Percentiles rank a stretch among this genome's conserved stretches.
These are phyloP conservation scores for Takifugu flavidus DNA, from an alignment of 2,113 vertebrate genomes.

Conservation along the genomic window DNA sequence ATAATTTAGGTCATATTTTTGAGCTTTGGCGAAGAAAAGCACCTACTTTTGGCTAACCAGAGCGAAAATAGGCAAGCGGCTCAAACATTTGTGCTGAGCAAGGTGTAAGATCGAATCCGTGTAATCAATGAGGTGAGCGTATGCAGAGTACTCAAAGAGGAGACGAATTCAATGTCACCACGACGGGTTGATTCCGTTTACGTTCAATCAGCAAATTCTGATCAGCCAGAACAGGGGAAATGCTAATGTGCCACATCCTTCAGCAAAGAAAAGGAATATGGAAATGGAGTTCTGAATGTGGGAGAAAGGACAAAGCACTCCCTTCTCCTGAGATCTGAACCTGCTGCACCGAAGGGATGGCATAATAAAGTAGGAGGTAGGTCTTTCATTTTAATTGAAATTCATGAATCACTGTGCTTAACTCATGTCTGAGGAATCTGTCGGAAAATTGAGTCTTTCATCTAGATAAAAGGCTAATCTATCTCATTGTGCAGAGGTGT, in stretches of 20 bases:
- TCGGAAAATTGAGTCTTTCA: slow-evolving; percentile 78
- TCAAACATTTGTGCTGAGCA: slow-evolving; percentile 71
- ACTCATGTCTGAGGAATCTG: slow-evolving; percentile 73
- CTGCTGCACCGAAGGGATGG: slow-evolving; percentile 62
- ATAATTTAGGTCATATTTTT: slow-evolving; percentile 67
- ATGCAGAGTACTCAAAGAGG: slow-evolving; percentile 64
- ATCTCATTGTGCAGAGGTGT: slow-evolving; percentile 76
- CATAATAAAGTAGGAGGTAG: slow-evolving; percentile 73
- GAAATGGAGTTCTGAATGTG: slow-evolving; percentile 73
- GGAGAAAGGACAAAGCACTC: slow-evolving; percentile 58
- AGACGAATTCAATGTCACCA: slow-evolving; percentile 72
- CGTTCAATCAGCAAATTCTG: slow-evolving; percentile 77
- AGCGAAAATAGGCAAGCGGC: slow-evolving; percentile 28
- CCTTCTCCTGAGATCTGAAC: slow-evolving; percentile 69
- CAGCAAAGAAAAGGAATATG: slow-evolving; percentile 59
- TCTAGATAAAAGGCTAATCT: slow-evolving; percentile 81
- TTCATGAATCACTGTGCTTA: slow-evolving; percentile 74
- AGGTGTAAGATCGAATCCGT: slow-evolving; percentile 66
- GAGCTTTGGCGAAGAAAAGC: slow-evolving; percentile 47
- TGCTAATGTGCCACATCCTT: slow-evolving; percentile 73
- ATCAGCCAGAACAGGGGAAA: slow-evolving; percentile 68
- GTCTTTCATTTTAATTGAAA: slow-evolving; percentile 80
- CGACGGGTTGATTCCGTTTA: slow-evolving; percentile 72
- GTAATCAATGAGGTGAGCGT: slow-evolving; percentile 72
- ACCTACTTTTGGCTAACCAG: slow-evolving; percentile 59